Evolutionary conservation across 1,140 invertebrate genomes (phyloP), one percentile per base, ranked within the genome.

Genomic region (Drosophila sulfurigaster): DNA sequence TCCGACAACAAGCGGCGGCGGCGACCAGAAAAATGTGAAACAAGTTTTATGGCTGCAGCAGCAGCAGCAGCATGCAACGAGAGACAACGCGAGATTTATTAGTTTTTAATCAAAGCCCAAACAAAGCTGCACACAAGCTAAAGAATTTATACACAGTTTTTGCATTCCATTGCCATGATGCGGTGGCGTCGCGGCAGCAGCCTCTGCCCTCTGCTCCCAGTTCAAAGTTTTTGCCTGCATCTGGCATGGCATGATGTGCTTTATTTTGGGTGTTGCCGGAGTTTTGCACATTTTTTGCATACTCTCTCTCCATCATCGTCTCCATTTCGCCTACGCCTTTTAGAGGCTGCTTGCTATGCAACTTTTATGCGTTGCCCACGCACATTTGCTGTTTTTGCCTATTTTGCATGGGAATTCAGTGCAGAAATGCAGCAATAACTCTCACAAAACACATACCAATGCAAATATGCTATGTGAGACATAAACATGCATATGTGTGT

Each of bases 41-140:
- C 82, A 82, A 87, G 82, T 86, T 86, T 83, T 86, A 78, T 78
- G 78, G 71, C 48, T 78, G 58, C 72, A 11, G 43, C 32, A 8
- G 20, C 63, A 56, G 46, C 30, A 57, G 25, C 16, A 41, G 67
- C 63, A 76, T 63, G 20, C 3, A 25, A 25, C 20, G 20, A 25
- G 20, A 25, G 20, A 25, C 20, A 25, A 80, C 66, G 30, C 82
- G 63, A 71, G 77, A 89, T 89, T 88, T 89, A 88, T 88, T 70
- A 76, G 69, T 73, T 83, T 78, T 88, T 89, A 89, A 88, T 88
- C 80, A 89, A 89, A 87, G 77, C 52, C 52, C 56, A 46, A 62
- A 74, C 35, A 38, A 38, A 38, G 7, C 35, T 38, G 59, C 43
- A 25, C 20, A 20, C 20, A 46, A 41, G 60, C 60, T 43, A 72